A percentile compares a stretch with the other conserved stretches of the same genome.
Evolutionary conservation across 2,113 vertebrate genomes (phyloP).

Genomic region (Menidia beryllina): DNA sequence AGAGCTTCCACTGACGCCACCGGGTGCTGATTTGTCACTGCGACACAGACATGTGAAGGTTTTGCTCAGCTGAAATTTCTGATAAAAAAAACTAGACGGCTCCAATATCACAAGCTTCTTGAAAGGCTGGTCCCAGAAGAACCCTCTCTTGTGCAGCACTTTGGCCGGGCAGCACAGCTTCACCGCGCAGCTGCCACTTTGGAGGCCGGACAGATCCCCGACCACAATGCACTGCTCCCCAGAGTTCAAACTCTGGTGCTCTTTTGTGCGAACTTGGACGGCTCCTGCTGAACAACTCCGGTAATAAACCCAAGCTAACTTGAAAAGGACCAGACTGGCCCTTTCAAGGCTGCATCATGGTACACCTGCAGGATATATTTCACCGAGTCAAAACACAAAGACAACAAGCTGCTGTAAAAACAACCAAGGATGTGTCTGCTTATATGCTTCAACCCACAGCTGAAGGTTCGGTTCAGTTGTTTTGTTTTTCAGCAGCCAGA

Average conservation of each 20-base stretch:
- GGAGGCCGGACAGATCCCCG: conserved; percentile 60
- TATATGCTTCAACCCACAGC: neutral
- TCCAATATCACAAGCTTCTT: conserved; percentile 27
- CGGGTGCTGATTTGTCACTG: conserved; percentile 47
- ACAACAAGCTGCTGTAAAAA: conserved; percentile 1
- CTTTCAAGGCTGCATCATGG: conserved; percentile 46
- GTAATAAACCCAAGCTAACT: conserved; percentile 43
- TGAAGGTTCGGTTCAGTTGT: neutral
- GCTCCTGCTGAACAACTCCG: conserved; percentile 44
- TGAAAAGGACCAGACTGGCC: conserved; percentile 40
- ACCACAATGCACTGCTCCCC: conserved; percentile 67
- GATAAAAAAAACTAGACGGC: conserved; percentile 28
- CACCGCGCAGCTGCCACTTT: conserved; percentile 68
- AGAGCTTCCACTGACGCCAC: conserved; percentile 29
- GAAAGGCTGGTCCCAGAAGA: conserved; percentile 30
- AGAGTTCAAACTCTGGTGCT: conserved; percentile 46
- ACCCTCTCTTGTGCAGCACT: conserved; percentile 28
- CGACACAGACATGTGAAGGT: conserved; percentile 26
- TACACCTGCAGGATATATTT: conserved; percentile 45
- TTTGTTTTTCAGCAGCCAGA: neutral
- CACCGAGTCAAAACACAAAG: conserved; percentile 15
- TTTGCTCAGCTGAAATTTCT: neutral
- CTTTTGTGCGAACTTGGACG: conserved; percentile 55
- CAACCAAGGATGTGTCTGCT: conserved; percentile 4
- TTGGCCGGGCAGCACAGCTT: conserved; percentile 24